Evolutionary conservation across 2,888 invertebrate species (phyloP), one percentile per base, ranked within the genome.

Genomic region (Campaea margaritaria): DNA sequence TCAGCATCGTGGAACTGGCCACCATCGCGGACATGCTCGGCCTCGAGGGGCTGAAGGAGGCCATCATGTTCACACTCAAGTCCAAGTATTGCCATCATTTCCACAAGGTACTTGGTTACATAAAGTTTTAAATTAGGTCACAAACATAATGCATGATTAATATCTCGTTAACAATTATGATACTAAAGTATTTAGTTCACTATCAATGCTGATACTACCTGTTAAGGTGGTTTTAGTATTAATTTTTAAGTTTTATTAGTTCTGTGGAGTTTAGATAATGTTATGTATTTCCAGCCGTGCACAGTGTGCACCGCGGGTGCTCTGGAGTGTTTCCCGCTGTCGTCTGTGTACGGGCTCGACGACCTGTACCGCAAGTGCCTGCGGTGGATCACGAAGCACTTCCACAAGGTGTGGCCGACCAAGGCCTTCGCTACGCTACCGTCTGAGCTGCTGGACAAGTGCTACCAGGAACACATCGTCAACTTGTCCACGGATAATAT

Each of bases 71-170:
- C 74, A 96, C 97, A 0, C 91, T 99, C 34, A 97, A 97, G 86
- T 95, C 95, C 15, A 96, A 97, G 84, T 97, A 97, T 84, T 99
- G 98, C 81, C 99, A 99, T 85, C 96, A 97, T 83, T 99, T 99
- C 83, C 99, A 99, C 81, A 96, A 96, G 93, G 96, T 80, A 58
- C 15, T 42, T 21, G 2, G 5, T 21, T 27, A 2, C 58, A 43
- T 34, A 34, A 34, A 11, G 34, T 34, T 34, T n/a, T n/a, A n/a
- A n/a, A n/a, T n/a, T n/a, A n/a, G n/a, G n/a, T n/a, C n/a, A n/a
- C n/a, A n/a, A n/a, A n/a, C n/a, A n/a, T n/a, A n/a, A n/a, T n/a
- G n/a, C n/a, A n/a, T n/a, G n/a, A n/a, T n/a, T n/a, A n/a, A n/a
- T n/a, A n/a, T n/a, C n/a, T n/a, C n/a, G n/a, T n/a, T n/a, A n/a